Base-by-base conservation (phyloP, 2,113 vertebrate genomes). In the Rynchops niger region DNA sequence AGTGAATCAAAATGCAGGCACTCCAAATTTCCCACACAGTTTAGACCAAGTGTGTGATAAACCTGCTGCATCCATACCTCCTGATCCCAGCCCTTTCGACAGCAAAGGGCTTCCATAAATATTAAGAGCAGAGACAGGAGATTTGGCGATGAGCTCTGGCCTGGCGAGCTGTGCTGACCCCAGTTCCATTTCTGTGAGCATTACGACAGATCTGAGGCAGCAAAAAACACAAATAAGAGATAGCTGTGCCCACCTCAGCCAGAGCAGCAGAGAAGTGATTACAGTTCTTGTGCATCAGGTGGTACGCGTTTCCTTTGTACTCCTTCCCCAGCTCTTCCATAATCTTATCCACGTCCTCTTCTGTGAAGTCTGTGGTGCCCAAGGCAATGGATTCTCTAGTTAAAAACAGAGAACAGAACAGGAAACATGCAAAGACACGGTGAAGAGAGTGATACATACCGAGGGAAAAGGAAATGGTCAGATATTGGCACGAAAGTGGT, bases 261-360 rank as follows among this genome's bases (percentile, higher is more conserved):
- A 99, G 97, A n/a, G 98, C 98, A 93, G 99, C 98, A 61, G 98
- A 99, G 96, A 99, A 99, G 96, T 99, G 98, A 96, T 98, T 99
- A 95, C 98, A 99, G 98, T 99, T 99, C 97, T 99, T 99, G 98
- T 99, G 99, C 99, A 99, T 99, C 80, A 99, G 98, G 83, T 99
- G 99, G 90, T 98, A 99, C 0, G 99, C 98, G 0, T 98, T 99
- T 58, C 99, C 99, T 97, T 98, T 99, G 94, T 99, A 99, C 80
- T 99, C 99, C 95, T 98, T 99, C 29, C 98, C 99, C n/a, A 99
- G 98, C 94, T 99, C 99, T 96, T 99, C 99, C 98, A 99, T 99
- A 96, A 99, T 99, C 97, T 99, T 99, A 97, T 99, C 99, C 49
- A 99, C 98, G 11, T 99, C 98, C 77, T 99, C 98, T 97, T 99